A percentile compares a stretch with the other conserved stretches of the same genome.
phyloP scores from a whole-genome alignment of 2,888 invertebrate genomes.

The Linyphia triangularis region DNA sequence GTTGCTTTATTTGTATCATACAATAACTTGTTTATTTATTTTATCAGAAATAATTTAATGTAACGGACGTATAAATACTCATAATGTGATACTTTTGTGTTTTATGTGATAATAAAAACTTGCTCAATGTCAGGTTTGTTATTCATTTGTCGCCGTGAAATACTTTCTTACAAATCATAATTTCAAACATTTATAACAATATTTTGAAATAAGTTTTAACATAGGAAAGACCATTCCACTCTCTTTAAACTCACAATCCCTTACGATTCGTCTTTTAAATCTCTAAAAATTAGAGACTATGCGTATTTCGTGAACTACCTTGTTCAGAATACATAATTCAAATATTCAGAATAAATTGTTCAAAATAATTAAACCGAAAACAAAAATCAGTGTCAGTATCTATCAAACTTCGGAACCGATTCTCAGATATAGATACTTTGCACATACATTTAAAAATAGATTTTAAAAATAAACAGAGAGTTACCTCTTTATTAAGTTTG shows the following conservation, averaged over 20 bases:
- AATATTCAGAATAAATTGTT: too few relatives aligned
- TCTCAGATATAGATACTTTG: too few relatives aligned
- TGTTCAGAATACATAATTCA: too few relatives aligned
- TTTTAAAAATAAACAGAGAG: too few relatives aligned
- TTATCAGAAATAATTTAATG: background rate
- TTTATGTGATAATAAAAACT: conserved; percentile 64
- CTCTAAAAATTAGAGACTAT: too few relatives aligned
- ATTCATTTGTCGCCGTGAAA: background rate
- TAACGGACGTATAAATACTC: conserved; percentile 11
- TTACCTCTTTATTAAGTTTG: too few relatives aligned
- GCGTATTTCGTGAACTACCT: too few relatives aligned
- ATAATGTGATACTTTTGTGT: conserved; percentile 53
- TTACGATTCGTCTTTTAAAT: background rate
- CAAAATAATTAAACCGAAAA: too few relatives aligned
- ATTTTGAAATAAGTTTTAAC: background rate
- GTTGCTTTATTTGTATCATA: background rate
- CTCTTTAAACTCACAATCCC: background rate
- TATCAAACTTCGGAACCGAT: too few relatives aligned
- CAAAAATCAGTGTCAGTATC: too few relatives aligned
- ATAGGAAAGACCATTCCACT: background rate
- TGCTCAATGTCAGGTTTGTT: conserved; percentile 51
- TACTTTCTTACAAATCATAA: background rate
- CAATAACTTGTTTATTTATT: background rate
- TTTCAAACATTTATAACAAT: background rate
- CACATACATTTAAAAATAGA: too few relatives aligned